phyloP scores from a whole-genome alignment of 2,797 vertebrate species.

The Pantherophis vulpinus region DNA sequence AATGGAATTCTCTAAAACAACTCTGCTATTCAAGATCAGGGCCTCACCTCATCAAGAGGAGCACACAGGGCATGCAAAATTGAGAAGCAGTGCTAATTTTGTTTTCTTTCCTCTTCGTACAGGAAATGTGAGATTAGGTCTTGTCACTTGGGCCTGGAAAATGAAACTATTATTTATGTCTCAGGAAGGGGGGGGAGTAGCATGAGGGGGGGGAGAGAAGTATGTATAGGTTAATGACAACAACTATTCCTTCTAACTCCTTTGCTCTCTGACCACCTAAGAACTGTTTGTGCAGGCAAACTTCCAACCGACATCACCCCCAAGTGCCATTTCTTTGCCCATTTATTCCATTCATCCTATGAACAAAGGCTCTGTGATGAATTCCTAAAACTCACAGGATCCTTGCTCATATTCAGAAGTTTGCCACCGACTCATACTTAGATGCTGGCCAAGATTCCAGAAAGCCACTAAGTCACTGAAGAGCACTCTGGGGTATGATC shows the following conservation, averaged over 20 bases:
- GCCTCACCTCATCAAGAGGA: constrained; percentile 11
- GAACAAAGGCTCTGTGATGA: constrained; percentile 3
- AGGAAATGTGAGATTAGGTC: constrained; percentile 35
- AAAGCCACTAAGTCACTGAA: not conserved
- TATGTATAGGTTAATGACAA: not conserved
- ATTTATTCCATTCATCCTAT: not conserved
- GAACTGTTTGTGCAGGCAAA: constrained; percentile 2
- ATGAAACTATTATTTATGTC: constrained; percentile 18
- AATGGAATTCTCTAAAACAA: constrained; percentile 22
- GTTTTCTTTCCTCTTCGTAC: constrained; percentile 26
- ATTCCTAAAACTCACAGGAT: not conserved
- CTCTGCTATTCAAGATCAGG: constrained; percentile 26
- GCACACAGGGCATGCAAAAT: not conserved
- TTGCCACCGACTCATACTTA: not conserved
- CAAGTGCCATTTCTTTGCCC: not conserved
- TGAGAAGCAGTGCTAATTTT: constrained; percentile 24
- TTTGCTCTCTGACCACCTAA: not conserved
- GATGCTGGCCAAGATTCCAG: not conserved
- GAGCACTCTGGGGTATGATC: not conserved
- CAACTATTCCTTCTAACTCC: not conserved
- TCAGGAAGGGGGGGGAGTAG: not conserved
- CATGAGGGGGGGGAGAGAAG: not conserved
- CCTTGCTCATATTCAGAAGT: not conserved
- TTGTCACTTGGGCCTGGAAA: constrained; percentile 4
- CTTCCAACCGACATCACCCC: not conserved